These are phyloP conservation scores for Neodiprion lecontei DNA, from an alignment of 1,140 invertebrate genomes.

Conservation along the genomic window DNA sequence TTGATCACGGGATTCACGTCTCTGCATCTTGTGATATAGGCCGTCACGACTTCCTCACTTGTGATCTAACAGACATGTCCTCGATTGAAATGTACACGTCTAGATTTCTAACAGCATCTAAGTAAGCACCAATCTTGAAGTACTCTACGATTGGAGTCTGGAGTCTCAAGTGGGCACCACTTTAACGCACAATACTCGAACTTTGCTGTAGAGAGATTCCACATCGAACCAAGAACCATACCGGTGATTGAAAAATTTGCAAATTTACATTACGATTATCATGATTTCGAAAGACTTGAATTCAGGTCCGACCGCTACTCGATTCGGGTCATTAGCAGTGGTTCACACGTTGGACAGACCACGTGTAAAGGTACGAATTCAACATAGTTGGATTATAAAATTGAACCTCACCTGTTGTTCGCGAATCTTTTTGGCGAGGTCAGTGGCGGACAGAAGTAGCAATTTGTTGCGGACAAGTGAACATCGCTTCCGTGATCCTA, in stretches of 20 bases:
- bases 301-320: too few species aligned
- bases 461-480: conserved; percentile 67
- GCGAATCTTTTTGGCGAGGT: conserved; percentile 67
- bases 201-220: conserved; percentile 26
- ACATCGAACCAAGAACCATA: background rate
- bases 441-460: conserved; percentile 67
- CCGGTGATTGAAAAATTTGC: conserved; percentile 24
- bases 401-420: conserved; percentile 60
- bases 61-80: conserved; percentile 51
- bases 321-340: too few species aligned
- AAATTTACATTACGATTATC: too few species aligned
- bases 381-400: too few species aligned
- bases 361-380: too few species aligned
- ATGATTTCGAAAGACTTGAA: too few species aligned
- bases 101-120: background rate
- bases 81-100: conserved; percentile 23
- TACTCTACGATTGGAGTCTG: background rate
- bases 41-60: conserved; percentile 67
- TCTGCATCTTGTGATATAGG: conserved; percentile 70
- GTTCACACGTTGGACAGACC: too few species aligned
- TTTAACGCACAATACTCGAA: conserved; percentile 16
- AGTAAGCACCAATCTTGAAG: background rate
- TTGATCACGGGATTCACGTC: conserved; percentile 75
- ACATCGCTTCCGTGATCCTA: conserved; percentile 60
- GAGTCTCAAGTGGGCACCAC: background rate